Conservation (phyloP, 2,797 vertebrate genomes). For the Australoheros facetus region DNA sequence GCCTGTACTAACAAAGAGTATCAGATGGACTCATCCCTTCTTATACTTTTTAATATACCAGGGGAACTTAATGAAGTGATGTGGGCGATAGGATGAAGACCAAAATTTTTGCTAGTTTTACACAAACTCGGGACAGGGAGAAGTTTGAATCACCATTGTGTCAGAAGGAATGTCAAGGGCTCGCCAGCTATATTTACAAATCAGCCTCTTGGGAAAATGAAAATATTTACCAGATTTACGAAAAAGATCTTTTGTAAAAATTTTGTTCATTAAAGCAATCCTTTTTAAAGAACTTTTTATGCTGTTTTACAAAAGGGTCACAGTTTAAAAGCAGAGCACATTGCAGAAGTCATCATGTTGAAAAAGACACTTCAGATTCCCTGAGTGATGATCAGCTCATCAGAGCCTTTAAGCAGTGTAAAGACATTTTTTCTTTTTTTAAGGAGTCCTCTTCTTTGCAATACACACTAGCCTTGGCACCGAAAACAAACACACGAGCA, state of each 20-base stretch:
- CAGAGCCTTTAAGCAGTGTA: conserved; percentile 24
- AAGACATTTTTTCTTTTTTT: conserved; percentile 15
- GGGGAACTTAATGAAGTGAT: not conserved
- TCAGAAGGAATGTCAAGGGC: conserved; percentile 5
- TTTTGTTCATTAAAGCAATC: not conserved
- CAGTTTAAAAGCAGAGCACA: conserved; percentile 9
- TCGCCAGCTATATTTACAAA: not conserved
- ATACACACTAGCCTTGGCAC: conserved; percentile 19
- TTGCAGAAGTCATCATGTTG: conserved; percentile 16
- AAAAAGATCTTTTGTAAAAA: not conserved
- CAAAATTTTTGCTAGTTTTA: not conserved
- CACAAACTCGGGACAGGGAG: not conserved
- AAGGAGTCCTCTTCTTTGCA: conserved; percentile 36
- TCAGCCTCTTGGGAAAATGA: not conserved
- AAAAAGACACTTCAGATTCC: conserved; percentile 27
- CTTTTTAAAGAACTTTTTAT: conserved; percentile 3
- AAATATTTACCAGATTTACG: not conserved
- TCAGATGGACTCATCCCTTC: too few relatives aligned
- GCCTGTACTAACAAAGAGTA: too few relatives aligned
- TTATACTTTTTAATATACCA: too few relatives aligned
- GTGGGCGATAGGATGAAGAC: not conserved
- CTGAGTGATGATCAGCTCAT: conserved; percentile 43
- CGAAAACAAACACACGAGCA: conserved; percentile 41
- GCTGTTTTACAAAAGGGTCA: not conserved
- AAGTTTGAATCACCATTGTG: not conserved